phyloP scores from a whole-genome alignment of 2,113 vertebrate genomes.

The Antechinus stuartii region DNA sequence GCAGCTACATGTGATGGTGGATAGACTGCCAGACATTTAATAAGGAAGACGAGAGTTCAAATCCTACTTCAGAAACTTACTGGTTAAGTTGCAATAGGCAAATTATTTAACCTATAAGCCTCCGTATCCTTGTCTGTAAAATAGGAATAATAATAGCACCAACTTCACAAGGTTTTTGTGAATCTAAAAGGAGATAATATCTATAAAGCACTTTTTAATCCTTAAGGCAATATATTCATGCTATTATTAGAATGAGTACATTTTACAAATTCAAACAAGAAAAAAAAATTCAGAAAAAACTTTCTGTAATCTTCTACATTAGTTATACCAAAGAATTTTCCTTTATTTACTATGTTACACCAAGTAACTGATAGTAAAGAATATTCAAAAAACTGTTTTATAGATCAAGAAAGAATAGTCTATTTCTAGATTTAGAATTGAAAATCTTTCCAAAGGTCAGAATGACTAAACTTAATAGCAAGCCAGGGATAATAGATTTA shows the following conservation, averaged over 20 bases:
- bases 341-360: not conserved
- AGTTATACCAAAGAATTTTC: not conserved
- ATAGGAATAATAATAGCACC: not conserved
- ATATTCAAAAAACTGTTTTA: not conserved
- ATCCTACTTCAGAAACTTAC: not conserved
- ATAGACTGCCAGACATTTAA: not conserved
- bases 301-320: not conserved
- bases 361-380: not conserved
- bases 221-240: not conserved
- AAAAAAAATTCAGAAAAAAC: not conserved
- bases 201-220: not conserved
- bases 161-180: not conserved
- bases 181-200: not conserved
- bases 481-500: not conserved
- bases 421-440: not conserved
- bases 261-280: not conserved
- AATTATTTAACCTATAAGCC: not conserved
- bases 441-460: not conserved
- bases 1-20: not conserved
- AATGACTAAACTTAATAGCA: not conserved
- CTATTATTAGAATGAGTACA: not conserved
- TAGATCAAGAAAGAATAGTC: not conserved
- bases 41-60: not conserved
- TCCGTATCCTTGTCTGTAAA: not conserved
- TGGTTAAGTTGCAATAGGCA: not conserved